Evolutionary conservation across 2,797 vertebrate species (phyloP), one percentile per base, ranked within the genome.

Genomic region (Myotis planiceps): DNA sequence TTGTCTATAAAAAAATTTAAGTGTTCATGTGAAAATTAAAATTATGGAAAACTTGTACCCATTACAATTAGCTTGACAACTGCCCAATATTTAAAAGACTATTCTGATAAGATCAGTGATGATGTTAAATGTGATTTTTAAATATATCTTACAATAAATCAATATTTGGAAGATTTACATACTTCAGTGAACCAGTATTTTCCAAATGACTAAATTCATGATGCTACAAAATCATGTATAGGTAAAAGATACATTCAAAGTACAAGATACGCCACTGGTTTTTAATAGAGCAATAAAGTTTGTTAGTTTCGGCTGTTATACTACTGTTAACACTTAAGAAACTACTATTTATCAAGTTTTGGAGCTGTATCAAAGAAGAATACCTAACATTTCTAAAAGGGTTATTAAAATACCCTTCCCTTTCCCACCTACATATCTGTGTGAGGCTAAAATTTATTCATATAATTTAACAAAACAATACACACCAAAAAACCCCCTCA

Each of bases 11-110:
- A 88, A 95, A 90, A 97, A 92, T 92, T 29, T 94, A 74, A 94
- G 76, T 65, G 94, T 96, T 90, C 55, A 91, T 71, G 39, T 97
- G 90, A 93, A 94, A 95, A 95, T 93, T 91, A 66, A 88, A 95
- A 92, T 81, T 92, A 72, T 87, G n/a, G 37, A 83, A 92, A 93
- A 89, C 66, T 76, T 93, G 29, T 91, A 95, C 80, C 83, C 88
- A 25, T 71, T 80, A 93, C 5, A 93, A 66, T 80, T 81, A 94
- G 10, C 76, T 72, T 96, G 92, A 88, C 87, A 95, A 90, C 7
- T 87, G 51, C 19, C 66, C 76, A 93, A 83, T 55, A 92, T 25
- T 81, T 84, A 76, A 92, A 89, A 90, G 39, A 96, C n/a, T 83
- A 84, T 87, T 95, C 76, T 88, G 39, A 92, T 90, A 68, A 95